Evolutionary conservation across 2,888 invertebrate species (phyloP).

Genomic region (Eilema sororculum): DNA sequence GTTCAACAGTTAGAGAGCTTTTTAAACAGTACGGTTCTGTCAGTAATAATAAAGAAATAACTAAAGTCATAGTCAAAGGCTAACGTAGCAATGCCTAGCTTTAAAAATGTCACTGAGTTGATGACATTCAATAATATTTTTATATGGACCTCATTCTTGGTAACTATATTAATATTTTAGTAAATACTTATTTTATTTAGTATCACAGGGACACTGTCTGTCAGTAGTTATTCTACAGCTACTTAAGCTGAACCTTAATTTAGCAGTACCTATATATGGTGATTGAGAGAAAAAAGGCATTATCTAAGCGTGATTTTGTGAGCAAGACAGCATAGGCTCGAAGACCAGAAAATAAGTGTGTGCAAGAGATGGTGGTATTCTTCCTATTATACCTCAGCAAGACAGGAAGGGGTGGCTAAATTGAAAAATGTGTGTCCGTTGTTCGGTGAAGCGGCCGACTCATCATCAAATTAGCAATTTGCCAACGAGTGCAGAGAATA

Average conservation of each 20-base stretch:
- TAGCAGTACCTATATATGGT: neutral
- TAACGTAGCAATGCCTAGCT: neutral
- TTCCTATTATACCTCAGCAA: neutral
- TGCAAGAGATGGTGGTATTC: neutral
- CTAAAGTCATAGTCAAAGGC: neutral
- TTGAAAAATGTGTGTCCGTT: neutral
- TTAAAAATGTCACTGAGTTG: neutral
- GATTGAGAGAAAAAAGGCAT: neutral
- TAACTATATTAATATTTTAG: neutral
- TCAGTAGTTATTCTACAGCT: conserved; percentile 1
- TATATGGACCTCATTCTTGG: neutral
- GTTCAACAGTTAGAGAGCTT: neutral
- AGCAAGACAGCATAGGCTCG: neutral
- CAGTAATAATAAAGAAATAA: neutral
- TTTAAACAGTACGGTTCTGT: neutral
- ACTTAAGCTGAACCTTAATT: neutral
- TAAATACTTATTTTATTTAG: neutral
- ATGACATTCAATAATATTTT: neutral
- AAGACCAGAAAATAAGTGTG: neutral
- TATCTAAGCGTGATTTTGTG: neutral
- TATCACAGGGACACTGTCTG: neutral
- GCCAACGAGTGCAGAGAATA: neutral
- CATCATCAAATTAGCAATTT: neutral
- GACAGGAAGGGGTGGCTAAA: neutral
- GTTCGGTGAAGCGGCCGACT: neutral